A percentile compares a stretch with the other conserved stretches of the same genome.
Evolutionary conservation across 2,113 vertebrate species (phyloP).

Genomic region (Pelvicachromis taeniatus): DNA sequence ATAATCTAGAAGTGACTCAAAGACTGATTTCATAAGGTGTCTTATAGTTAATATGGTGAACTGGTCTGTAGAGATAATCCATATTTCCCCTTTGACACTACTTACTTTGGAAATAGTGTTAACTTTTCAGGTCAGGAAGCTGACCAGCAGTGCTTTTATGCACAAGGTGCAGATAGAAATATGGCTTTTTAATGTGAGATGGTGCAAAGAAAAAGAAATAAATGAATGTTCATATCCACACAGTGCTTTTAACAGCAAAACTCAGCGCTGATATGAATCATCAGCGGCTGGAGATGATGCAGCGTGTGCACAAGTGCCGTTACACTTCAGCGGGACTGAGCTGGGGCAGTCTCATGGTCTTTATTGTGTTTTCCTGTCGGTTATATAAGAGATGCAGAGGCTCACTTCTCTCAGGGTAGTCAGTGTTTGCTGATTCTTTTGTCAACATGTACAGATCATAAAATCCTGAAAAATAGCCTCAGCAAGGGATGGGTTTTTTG

Average conservation of each 20-base stretch:
- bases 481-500: neutral
- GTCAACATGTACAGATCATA: neutral
- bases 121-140: neutral
- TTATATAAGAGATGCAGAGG: conserved; percentile 36
- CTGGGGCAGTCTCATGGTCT: neutral
- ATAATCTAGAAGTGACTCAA: neutral
- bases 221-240: conserved; percentile 7
- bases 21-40: neutral
- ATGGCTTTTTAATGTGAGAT: neutral
- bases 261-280: conserved; percentile 24
- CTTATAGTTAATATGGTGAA: neutral
- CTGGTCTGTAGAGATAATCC: neutral
- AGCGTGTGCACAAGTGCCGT: neutral
- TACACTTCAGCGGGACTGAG: neutral
- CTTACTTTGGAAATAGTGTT: neutral
- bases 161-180: neutral
- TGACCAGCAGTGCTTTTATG: neutral
- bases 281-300: neutral
- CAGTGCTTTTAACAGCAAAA: conserved; percentile 9
- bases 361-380: conserved; percentile 16
- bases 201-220: neutral
- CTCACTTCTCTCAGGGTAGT: neutral
- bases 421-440: neutral
- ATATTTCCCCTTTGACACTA: neutral
- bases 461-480: neutral